Evolutionary conservation across 2,888 invertebrate genomes (phyloP).

Genomic region (Hydriomena furcata): DNA sequence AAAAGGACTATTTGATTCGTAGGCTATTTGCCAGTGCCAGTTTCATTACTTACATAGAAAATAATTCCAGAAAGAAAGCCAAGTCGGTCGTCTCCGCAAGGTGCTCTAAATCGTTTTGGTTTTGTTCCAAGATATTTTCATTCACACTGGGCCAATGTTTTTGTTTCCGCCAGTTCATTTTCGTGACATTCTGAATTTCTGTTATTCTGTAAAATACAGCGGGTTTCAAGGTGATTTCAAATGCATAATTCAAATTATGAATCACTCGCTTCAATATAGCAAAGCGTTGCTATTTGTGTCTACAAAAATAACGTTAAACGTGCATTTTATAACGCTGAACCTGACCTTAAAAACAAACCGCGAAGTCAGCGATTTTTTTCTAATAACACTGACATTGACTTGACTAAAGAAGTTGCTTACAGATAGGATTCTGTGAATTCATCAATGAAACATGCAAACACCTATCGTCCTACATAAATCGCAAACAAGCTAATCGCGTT

Average conservation of each 20-base stretch:
- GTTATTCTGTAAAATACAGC: constrained; percentile 5
- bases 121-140: constrained; percentile 28
- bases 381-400: too few species aligned
- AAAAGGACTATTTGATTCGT: too few species aligned
- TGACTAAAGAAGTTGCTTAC: constrained; percentile 5
- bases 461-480: constrained; percentile 21
- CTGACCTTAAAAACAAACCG: constrained; percentile 5
- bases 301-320: constrained; percentile 1
- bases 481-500: constrained; percentile 23
- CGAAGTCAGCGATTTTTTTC: constrained; percentile 1
- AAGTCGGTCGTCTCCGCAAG: constrained; percentile 28
- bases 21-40: constrained; percentile 15
- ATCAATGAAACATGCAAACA: constrained; percentile 15
- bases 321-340: constrained; percentile 11
- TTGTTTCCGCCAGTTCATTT: constrained; percentile 19
- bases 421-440: constrained; percentile 14
- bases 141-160: constrained; percentile 23
- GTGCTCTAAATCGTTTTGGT: constrained; percentile 31
- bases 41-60: constrained; percentile 17
- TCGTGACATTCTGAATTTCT: constrained; percentile 9
- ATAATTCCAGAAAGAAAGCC: constrained; percentile 14
- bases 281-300: background rate
- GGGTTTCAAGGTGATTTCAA: background rate
- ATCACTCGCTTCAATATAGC: background rate
- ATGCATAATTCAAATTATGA: background rate